phyloP scores from a whole-genome alignment of 2,797 vertebrate genomes.

The Acridotheres tristis region DNA sequence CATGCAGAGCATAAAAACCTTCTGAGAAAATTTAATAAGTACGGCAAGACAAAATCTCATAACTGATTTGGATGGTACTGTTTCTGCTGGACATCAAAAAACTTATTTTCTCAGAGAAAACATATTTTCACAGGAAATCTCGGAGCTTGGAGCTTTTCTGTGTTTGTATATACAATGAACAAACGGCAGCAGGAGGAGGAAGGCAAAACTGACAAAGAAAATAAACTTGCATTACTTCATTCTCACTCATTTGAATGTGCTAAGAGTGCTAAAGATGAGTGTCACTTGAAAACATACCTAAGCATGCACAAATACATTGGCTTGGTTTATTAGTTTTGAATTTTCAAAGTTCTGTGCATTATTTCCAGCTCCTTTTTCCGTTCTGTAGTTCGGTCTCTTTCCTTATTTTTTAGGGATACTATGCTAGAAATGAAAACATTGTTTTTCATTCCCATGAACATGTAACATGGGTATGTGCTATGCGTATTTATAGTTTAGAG shows the following conservation, averaged over 20 bases:
- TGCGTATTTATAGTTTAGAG: background rate
- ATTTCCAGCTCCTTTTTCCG: background rate
- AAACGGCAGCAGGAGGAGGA: background rate
- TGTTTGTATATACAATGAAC: background rate
- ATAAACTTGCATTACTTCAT: background rate
- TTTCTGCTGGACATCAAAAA: background rate
- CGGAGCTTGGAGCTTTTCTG: background rate
- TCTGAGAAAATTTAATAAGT: background rate
- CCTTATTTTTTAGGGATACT: background rate
- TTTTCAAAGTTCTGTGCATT: background rate
- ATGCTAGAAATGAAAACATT: background rate
- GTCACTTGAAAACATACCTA: background rate
- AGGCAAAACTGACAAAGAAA: background rate
- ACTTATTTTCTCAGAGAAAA: background rate
- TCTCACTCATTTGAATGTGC: background rate
- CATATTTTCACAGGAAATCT: no score
- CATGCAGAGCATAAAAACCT: background rate
- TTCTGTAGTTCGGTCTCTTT: background rate
- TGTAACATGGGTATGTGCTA: background rate
- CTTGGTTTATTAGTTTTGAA: background rate
- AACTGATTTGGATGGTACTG: background rate
- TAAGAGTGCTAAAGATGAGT: background rate
- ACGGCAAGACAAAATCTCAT: background rate
- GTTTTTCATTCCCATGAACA: background rate
- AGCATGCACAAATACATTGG: background rate